phyloP scores from a whole-genome alignment of 37 sponge, comb jelly and placozoan genomes.

The Beroe ovata region DNA sequence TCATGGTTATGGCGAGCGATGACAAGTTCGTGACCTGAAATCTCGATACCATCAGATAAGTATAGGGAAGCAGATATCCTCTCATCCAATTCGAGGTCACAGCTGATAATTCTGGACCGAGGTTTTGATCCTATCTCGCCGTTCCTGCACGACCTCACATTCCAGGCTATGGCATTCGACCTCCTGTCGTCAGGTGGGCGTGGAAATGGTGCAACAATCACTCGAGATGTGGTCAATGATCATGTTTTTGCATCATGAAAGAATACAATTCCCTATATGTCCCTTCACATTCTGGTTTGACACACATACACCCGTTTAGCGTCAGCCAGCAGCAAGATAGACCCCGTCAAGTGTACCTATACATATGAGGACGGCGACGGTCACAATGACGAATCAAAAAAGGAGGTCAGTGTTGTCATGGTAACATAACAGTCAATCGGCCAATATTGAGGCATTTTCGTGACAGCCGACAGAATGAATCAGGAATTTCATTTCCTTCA shows the following conservation, averaged over 20 bases:
- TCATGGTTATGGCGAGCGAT: too few species aligned
- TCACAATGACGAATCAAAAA: not conserved
- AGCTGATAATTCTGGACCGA: constrained; percentile 32
- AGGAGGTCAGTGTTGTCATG: constrained; percentile 1
- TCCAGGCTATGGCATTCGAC: constrained; percentile 33
- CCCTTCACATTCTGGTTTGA: too few species aligned
- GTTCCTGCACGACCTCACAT: constrained; percentile 18
- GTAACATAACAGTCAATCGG: not conserved
- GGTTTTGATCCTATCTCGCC: constrained; percentile 39
- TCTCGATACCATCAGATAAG: constrained; percentile 16
- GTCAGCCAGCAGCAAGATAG: constrained; percentile 23
- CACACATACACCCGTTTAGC: not conserved
- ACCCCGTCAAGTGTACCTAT: constrained; percentile 18
- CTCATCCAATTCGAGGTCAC: not conserved
- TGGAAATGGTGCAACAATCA: too few species aligned
- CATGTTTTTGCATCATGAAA: too few species aligned
- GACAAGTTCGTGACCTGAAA: too few species aligned
- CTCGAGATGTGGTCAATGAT: too few species aligned
- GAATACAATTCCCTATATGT: too few species aligned
- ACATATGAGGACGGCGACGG: not conserved
- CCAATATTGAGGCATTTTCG: too few species aligned
- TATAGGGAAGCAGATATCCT: constrained; percentile 36
- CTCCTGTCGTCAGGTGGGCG: constrained; percentile 17
- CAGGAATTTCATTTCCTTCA: too few species aligned
- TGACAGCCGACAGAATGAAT: too few species aligned